Base-by-base conservation (phyloP, 2,113 vertebrate species). In the Etia nguti region DNA sequence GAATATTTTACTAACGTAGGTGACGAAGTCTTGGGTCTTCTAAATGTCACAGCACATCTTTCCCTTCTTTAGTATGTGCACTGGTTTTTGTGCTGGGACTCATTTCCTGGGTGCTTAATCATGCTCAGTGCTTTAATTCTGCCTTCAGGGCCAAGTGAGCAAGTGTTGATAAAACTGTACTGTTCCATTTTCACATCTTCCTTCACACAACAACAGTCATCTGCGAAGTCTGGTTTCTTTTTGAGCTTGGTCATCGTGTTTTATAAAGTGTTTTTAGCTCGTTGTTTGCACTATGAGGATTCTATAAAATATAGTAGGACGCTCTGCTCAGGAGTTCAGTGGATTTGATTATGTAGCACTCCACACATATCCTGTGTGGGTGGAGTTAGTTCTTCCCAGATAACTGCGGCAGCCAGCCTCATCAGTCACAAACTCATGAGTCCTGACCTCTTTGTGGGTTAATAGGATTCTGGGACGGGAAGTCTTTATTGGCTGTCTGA, bases 391-490 rank as follows among this genome's bases (percentile, higher is more conserved):
- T 18, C 24, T 6, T 38, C 84, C 26, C 13, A 48, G 43, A 31
- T 75, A 48, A 29, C 24, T 79, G 43, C 18, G 10, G 73, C 73
- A 54, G 52, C 38, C 65, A 15, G 54, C 77, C 68, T 57, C 82
- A 81, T 89, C 31, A 36, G 62, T 65, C 80, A 79, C 83, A 90
- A 84, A 88, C 60, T 85, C 80, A 62, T 26, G 55, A 16, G 75
- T 46, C 57, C 62, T 86, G 57, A 90, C 82, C 84, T 88, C 48
- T 48, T 89, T 90, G 16, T 81, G 13, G 75, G 77, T 86, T 86
- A 87, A 75, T 91, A 65, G 85, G 87, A 87, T 89, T 89, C 55
- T 91, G 90, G 88, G 83, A 87, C 48, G 4, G 56, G 15, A 46
- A 57, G 59, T 84, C 79, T 92, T 89, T 84, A 80, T 86, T 82